These are phyloP conservation scores for Sphaeramia orbicularis DNA, from an alignment of 2,797 vertebrate species.

Conservation along the genomic window DNA sequence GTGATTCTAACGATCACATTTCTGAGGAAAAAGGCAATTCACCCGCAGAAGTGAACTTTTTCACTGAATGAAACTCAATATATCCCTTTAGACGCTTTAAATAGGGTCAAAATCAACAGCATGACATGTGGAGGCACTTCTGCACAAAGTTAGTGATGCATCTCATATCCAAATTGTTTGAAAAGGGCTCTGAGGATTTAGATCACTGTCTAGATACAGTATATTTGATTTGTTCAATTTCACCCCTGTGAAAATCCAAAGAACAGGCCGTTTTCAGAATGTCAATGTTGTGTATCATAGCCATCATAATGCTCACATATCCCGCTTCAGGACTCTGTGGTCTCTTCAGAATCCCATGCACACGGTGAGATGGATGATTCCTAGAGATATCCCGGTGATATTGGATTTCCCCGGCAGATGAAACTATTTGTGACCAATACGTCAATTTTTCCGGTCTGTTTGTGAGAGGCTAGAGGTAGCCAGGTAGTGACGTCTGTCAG, in stretches of 20 bases:
- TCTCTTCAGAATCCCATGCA: conserved; percentile 73
- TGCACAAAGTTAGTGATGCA: conserved; percentile 71
- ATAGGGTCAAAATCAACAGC: conserved; percentile 67
- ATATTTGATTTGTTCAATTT: conserved; percentile 82
- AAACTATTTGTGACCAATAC: conserved; percentile 80
- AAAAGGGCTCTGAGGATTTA: conserved; percentile 80
- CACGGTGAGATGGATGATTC: conserved; percentile 76
- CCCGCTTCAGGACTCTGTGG: conserved; percentile 75
- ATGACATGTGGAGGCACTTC: conserved; percentile 71
- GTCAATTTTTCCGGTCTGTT: conserved; percentile 73
- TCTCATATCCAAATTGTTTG: conserved; percentile 78
- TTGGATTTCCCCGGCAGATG: conserved; percentile 80
- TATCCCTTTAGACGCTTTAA: conserved; percentile 53
- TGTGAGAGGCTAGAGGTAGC: conserved; percentile 33
- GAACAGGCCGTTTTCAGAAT: conserved; percentile 71
- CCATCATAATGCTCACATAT: conserved; percentile 74
- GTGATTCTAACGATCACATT: conserved; percentile 46
- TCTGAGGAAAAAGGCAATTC: conserved; percentile 34
- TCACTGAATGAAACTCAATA: conserved; percentile 59
- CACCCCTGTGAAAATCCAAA: conserved; percentile 72
- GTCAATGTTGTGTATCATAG: conserved; percentile 78
- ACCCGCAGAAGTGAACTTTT: conserved; percentile 61
- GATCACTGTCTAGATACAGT: conserved; percentile 75
- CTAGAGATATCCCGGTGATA: conserved; percentile 79
- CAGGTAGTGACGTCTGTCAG: conserved; percentile 61